A percentile compares a stretch with the other conserved stretches of the same genome.
phyloP scores from a whole-genome alignment of 2,888 invertebrate species.

The Dysmachus trigonus region DNA sequence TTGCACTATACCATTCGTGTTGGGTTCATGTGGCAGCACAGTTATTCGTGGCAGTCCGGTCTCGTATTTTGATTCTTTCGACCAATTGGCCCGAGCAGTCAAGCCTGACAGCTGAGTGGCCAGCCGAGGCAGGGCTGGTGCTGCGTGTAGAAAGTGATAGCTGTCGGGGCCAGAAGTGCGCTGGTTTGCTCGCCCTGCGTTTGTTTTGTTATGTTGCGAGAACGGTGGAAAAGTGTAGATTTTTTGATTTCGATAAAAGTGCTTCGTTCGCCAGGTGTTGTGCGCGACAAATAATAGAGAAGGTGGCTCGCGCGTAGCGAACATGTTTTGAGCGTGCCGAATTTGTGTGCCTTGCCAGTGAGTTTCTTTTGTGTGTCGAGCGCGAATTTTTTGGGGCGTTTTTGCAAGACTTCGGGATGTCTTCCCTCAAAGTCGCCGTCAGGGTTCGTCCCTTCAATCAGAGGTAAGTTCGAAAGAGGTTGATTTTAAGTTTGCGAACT shows the following conservation, averaged over 20 bases:
- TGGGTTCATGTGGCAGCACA: background rate
- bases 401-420: constrained; percentile 69
- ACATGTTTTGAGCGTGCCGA: background rate
- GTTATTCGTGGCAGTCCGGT: no score
- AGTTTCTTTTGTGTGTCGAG: background rate
- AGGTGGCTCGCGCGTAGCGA: background rate
- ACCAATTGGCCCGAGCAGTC: background rate
- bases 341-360: background rate
- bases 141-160: background rate
- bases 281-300: background rate
- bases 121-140: background rate
- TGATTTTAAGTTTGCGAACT: background rate
- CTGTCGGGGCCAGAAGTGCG: background rate
- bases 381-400: background rate
- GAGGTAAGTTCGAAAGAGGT: constrained; percentile 68
- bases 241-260: background rate
- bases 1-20: background rate
- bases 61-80: background rate
- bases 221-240: background rate
- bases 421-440: constrained; percentile 91
- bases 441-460: constrained; percentile 90
- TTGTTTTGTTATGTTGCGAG: background rate
- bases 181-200: background rate
- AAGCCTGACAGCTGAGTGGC: background rate
- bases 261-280: background rate